Conservation (phyloP, 2,888 invertebrate genomes). For the Tethea ocularis region DNA sequence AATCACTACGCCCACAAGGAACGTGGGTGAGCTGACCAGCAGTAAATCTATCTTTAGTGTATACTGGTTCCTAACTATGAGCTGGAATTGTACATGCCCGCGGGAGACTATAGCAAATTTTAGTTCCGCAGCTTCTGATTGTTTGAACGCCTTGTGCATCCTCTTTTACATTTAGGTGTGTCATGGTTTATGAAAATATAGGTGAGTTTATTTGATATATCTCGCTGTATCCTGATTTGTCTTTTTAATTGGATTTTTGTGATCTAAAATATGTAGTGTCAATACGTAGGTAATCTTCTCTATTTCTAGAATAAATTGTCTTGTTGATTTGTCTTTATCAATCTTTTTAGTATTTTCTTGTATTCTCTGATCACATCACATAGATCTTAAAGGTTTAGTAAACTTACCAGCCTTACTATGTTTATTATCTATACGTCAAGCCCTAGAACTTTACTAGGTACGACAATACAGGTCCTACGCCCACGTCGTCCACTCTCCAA, state of each 20-base stretch:
- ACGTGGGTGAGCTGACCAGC: conserved; percentile 37
- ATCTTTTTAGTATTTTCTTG: background rate
- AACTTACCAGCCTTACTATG: background rate
- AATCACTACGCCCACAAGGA: conserved; percentile 37
- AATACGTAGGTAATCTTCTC: too few relatives aligned
- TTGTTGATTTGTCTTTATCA: too few relatives aligned
- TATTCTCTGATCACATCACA: background rate
- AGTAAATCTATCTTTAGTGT: conserved; percentile 21
- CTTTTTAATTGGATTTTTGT: background rate
- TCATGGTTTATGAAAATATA: background rate
- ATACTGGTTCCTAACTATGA: background rate
- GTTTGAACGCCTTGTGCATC: background rate
- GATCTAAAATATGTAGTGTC: too few relatives aligned
- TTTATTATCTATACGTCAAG: conserved; percentile 20
- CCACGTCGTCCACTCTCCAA: conserved; percentile 51
- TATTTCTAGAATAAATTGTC: too few relatives aligned
- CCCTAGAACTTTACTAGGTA: conserved; percentile 44
- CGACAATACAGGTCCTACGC: conserved; percentile 51
- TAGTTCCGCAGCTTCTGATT: background rate
- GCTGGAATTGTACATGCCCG: background rate
- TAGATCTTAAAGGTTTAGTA: background rate
- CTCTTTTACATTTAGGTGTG: background rate
- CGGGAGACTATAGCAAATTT: conserved; percentile 1
- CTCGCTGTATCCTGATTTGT: background rate
- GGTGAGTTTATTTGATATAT: background rate